Conservation (phyloP, 2,113 vertebrate species). For the Aleadryas rufinucha region DNA sequence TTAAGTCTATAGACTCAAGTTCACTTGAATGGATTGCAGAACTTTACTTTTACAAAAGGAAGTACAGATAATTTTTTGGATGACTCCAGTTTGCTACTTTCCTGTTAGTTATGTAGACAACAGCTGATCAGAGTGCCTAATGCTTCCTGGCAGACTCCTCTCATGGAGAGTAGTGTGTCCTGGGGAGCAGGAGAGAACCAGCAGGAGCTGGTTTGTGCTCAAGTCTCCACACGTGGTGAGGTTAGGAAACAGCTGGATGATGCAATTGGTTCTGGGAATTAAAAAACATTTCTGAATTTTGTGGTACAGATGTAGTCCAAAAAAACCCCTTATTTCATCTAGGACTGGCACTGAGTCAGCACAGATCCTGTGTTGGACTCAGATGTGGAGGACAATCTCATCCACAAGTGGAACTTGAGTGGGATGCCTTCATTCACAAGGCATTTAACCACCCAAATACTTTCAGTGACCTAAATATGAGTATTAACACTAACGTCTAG, state of each 20-base stretch:
- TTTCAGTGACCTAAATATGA: not conserved
- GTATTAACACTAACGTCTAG: not conserved
- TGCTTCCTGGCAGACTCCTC: not conserved
- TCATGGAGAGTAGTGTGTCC: rapidly evolving
- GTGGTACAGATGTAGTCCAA: not conserved
- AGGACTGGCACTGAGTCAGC: not conserved
- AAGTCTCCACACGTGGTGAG: not conserved
- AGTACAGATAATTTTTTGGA: not conserved
- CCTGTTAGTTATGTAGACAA: not conserved
- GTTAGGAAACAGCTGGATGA: not conserved
- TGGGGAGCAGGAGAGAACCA: not conserved
- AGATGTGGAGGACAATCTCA: not conserved
- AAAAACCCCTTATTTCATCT: rapidly evolving
- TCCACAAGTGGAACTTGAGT: not conserved
- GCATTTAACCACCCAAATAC: not conserved
- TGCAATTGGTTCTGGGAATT: not conserved
- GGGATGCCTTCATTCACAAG: not conserved
- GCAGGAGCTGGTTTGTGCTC: not conserved
- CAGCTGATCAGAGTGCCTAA: not conserved
- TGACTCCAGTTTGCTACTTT: not conserved
- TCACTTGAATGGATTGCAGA: not conserved
- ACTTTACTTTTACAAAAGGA: not conserved
- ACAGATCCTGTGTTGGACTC: not conserved
- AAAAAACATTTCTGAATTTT: not conserved
- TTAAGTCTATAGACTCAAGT: not conserved